Evolutionary conservation across 2,113 vertebrate species (phyloP), one percentile per base, ranked within the genome.

Genomic region (Meleagris gallopavo): DNA sequence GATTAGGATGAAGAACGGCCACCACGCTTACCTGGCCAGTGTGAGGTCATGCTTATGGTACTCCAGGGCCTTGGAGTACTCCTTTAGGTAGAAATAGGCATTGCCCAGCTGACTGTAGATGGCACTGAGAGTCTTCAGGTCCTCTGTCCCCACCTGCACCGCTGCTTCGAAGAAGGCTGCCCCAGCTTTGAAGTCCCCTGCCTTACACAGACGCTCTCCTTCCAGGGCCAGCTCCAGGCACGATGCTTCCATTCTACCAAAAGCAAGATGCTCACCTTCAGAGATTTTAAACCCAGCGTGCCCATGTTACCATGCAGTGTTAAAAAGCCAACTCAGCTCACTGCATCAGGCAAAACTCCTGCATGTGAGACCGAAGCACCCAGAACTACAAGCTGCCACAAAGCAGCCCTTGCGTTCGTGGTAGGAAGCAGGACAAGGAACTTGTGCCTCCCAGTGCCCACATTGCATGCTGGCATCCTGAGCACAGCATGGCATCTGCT

Each of bases 71-170:
- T 99, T 99, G 48, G 98, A 97, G 3, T 99, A 99, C 95, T 99
- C 99, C 95, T 99, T 99, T 69, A 99, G 98, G 97, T 99, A 99
- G 97, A 99, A 99, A 96, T 99, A 99, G 52, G 99, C 99, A 3
- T 99, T 99, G 74, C 99, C 99, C 94, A 99, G 98, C 96, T 99
- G 99, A 96, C 99, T 99, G 97, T 99, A 99, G 97, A 99, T 99
- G 97, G 99, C 99, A 73, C 99, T 99, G 83, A 99, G 98, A 3
- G 99, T 99, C 98, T 99, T 99, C 93, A 99, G 97, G 95, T 99
- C 99, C 95, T 99, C 99, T 0, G 99, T 99, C 60, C 99, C 99
- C 55, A 99, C 99, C 92, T 99, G 99, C 65, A 99, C 99, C 0
- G 99, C 99, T 0, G 99, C 99, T 96, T 99, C 99, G 0, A 99